Conservation (phyloP, 2,797 vertebrate species). For the Gila robusta region DNA sequence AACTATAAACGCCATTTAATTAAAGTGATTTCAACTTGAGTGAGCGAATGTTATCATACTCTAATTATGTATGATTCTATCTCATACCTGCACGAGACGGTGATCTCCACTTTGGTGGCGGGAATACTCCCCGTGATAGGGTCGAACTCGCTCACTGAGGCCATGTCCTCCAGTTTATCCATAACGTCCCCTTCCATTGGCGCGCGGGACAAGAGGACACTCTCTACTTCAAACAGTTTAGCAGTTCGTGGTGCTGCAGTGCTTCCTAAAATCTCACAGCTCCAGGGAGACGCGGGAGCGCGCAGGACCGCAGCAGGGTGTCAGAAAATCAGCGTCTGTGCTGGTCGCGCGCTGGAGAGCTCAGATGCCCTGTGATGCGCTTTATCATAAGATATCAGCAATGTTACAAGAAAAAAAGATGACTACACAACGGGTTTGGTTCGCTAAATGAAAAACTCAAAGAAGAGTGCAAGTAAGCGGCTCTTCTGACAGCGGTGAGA, state of each 20-base stretch:
- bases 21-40: background rate
- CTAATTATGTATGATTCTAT: background rate
- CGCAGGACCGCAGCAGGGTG: constrained; percentile 53
- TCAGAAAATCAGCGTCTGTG: constrained; percentile 51
- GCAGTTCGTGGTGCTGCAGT: constrained; percentile 53
- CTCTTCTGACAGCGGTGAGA: constrained; percentile 29
- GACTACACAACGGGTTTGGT: background rate
- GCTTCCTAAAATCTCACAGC: constrained; percentile 50
- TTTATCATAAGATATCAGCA: constrained; percentile 36
- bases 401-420: background rate
- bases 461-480: background rate
- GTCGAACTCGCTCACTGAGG: constrained; percentile 87
- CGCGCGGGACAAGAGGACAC: constrained; percentile 71
- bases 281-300: constrained; percentile 34
- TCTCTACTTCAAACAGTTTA: constrained; percentile 67
- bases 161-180: constrained; percentile 90
- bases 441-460: constrained; percentile 14
- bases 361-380: constrained; percentile 57
- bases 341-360: constrained; percentile 49
- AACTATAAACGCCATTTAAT: background rate
- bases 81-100: constrained; percentile 92
- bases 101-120: constrained; percentile 95
- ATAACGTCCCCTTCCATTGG: constrained; percentile 86
- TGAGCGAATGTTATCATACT: background rate
- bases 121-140: constrained; percentile 88